These are phyloP conservation scores for Nomada goodeniana DNA, from an alignment of 2,888 invertebrate species.

Conservation along the genomic window DNA sequence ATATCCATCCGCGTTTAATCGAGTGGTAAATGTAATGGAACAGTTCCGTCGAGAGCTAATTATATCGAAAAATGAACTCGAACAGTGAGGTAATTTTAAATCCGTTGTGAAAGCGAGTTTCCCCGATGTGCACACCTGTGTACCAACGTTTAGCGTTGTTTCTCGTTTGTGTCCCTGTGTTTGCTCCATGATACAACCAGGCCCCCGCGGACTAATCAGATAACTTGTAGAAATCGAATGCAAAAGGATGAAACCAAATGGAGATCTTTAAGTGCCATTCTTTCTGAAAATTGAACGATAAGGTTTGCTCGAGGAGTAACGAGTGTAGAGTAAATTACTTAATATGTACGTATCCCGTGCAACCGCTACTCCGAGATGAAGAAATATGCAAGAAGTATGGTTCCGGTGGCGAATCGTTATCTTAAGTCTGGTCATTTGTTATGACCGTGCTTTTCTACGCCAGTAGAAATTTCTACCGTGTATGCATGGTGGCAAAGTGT, in stretches of 20 bases:
- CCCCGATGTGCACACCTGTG: background rate
- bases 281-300: background rate
- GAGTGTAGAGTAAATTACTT: slow-evolving; percentile 53
- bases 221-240: background rate
- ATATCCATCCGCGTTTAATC: slow-evolving; percentile 15
- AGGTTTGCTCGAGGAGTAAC: slow-evolving; percentile 1
- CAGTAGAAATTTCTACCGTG: background rate
- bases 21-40: slow-evolving; percentile 32
- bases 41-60: slow-evolving; percentile 30
- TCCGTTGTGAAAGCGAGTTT: slow-evolving; percentile 33
- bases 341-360: slow-evolving; percentile 45
- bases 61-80: slow-evolving; percentile 35
- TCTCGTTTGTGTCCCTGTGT: slow-evolving; percentile 10
- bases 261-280: background rate
- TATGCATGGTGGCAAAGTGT: slow-evolving; percentile 14
- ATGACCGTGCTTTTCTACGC: slow-evolving; percentile 20
- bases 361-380: slow-evolving; percentile 2
- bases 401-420: slow-evolving; percentile 9
- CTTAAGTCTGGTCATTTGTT: slow-evolving; percentile 10
- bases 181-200: background rate
- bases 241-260: background rate
- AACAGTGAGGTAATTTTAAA: slow-evolving; percentile 28
- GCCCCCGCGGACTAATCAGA: too few species aligned
- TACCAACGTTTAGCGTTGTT: slow-evolving; percentile 8
- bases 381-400: slow-evolving; percentile 14